Evolutionary conservation across 2,797 vertebrate species (phyloP).

Genomic region (Discoglossus pictus): DNA sequence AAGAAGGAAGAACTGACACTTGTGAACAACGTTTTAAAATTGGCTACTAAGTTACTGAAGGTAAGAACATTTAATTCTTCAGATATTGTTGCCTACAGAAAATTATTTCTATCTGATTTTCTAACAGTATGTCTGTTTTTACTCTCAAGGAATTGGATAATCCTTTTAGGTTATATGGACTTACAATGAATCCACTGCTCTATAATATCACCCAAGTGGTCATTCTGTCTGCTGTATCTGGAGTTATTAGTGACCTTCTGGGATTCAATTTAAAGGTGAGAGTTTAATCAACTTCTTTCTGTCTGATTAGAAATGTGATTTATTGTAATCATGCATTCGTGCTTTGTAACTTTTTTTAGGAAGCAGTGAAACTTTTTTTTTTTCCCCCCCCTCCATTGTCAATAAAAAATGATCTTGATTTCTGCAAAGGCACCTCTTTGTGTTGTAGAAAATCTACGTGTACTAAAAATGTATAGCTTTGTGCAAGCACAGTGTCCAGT

Average conservation of each 20-base stretch:
- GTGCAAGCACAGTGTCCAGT: too few species aligned
- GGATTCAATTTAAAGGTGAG: constrained; percentile 97
- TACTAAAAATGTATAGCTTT: too few species aligned
- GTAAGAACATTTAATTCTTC: too few species aligned
- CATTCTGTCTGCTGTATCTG: constrained; percentile 95
- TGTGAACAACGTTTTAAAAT: constrained; percentile 97
- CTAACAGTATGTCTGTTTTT: constrained; percentile 13
- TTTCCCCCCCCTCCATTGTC: too few species aligned
- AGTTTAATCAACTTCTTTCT: not conserved
- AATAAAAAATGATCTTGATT: too few species aligned
- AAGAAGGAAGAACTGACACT: constrained; percentile 97
- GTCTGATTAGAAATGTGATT: not conserved
- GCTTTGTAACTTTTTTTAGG: not conserved
- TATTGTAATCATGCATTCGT: too few species aligned
- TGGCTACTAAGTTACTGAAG: constrained; percentile 97
- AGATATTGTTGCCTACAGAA: too few species aligned
- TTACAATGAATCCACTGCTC: constrained; percentile 97
- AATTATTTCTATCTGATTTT: not conserved
- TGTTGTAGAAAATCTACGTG: too few species aligned
- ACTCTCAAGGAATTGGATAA: constrained; percentile 85
- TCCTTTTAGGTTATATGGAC: constrained; percentile 91
- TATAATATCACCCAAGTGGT: constrained; percentile 99
- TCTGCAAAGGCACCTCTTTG: too few species aligned
- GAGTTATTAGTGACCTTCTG: constrained; percentile 95
- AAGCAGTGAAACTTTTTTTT: too few species aligned